Evolutionary conservation across 2,888 invertebrate genomes (phyloP), one percentile per base, ranked within the genome.

Genomic region (Schizaphis graminum): DNA sequence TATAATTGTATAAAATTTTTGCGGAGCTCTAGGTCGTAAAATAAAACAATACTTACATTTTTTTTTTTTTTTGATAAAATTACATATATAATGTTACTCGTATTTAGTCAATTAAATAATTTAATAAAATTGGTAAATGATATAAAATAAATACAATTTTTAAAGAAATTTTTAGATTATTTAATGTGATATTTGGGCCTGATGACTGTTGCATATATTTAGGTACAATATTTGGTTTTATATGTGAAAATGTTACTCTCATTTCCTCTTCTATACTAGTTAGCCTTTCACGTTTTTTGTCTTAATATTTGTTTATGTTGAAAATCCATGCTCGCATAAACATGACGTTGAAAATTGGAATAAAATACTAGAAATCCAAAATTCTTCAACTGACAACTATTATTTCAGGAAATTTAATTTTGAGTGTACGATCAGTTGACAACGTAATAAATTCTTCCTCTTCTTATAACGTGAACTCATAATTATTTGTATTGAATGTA

Each of bases 371-470:
- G 56, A 91, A 85, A 91, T 91, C 56, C 91, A 85, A 91, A 91
- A 85, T 91, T 91, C 56, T 85, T 85, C 85, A 28, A 91, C 56
- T 41, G 85, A 56, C 85, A 28, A 91, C 56, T 41, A 57, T 85
- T 91, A 85, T 91, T 85, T 91, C 85, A 57, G 85, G 86, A 91
- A 91, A 67, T 87, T 92, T 87, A 35, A 49, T 87, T 87, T 67
- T 61, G 26, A 91, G 84, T 41, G 91, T 84, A 41, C 41, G 47
- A 53, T 84, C 53, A 47, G 49, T 41, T 84, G 56, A 44, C 16
- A 91, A 26, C 56, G 84, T 91, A 10, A 84, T 84, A 41, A 91
- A 84, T 67, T 90, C 41, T 11, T 89, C 28, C 89, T 57, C 89
- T 57, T 89, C 57, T 57, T 28, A 4, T 61, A 61, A 89, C 57